Evolutionary conservation across 1,140 invertebrate species (phyloP), one percentile per base, ranked within the genome.

Genomic region (Drosophila takahashii): DNA sequence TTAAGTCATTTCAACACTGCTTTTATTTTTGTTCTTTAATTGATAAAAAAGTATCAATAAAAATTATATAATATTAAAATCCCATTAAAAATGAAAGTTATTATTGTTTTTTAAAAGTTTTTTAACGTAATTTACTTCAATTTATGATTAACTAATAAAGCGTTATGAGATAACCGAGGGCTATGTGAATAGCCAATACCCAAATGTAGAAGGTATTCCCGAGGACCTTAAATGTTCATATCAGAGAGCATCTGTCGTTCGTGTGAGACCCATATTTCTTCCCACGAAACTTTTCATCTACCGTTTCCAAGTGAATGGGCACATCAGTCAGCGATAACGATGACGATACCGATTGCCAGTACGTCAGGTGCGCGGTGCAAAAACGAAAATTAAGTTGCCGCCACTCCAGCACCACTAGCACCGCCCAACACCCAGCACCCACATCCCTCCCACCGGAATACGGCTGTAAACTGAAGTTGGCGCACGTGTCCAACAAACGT

Each of bases 401-500:
- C 81, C 77, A 70, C 61, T 80, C 69, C 64, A 77, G 42, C 58
- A 74, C 60, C 72, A 65, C 69, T 62, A 73, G 61, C 65, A 79
- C 50, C 73, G 18, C 26, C 4, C 27, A 45, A 15, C 42, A 18
- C 26, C 37, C 29, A 34, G 9, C 29, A 45, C n/a, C 52, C 59
- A 56, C 48, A 47, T 45, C 29, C 41, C 65, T 37, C n/a, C 16
- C 32, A 29, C 26, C 66, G 66, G 61, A 54, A 56, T 34, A 47
- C 42, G 66, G 66, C 66, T 70, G 76, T 81, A 76, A 87, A 76
- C 60, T 87, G 79, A 86, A 86, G 83, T 87, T 79, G 79, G 39
- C 54, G 83, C 83, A 86, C 83, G 83, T 86, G 83, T 78, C 84
- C 79, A 72, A 76, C 83, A 87, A 87, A 87, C 84, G 84, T 51